These are phyloP conservation scores for Brachyalestes nurse DNA, from an alignment of 2,797 vertebrate genomes.

Conservation along the genomic window DNA sequence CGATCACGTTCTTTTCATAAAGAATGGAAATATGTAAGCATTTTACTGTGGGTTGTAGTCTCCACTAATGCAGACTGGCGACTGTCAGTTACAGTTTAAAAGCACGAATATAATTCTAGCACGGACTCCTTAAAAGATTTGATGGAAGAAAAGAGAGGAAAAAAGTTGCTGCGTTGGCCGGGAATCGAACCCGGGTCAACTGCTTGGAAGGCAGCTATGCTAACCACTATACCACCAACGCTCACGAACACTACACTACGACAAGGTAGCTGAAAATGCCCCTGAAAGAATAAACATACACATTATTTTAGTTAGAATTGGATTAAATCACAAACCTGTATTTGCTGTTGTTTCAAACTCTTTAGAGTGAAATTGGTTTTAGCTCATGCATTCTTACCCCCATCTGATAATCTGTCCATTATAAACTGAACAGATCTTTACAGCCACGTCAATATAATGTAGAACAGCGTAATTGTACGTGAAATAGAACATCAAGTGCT, in stretches of 20 bases:
- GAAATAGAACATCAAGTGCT: not conserved
- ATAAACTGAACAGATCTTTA: not conserved
- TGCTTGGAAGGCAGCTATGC: conserved; percentile 69
- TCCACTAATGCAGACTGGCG: no score
- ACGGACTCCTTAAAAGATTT: no score
- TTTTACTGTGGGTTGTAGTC: no score
- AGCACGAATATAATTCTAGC: no score
- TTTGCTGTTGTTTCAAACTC: not conserved
- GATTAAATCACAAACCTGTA: no score
- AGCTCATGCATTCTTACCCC: not conserved
- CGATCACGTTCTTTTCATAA: no score
- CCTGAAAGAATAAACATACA: no score
- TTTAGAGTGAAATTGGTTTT: not conserved
- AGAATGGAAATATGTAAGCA: no score
- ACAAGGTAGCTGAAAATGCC: no score
- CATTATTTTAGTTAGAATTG: no score
- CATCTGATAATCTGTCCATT: not conserved
- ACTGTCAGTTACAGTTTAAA: no score
- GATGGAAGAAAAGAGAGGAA: no score
- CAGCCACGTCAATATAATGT: not conserved
- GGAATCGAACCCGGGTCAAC: conserved; percentile 75
- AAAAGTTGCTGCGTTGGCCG: conserved; percentile 59
- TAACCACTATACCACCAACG: conserved; percentile 61
- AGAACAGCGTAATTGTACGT: not conserved
- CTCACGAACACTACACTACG: not conserved